These are phyloP conservation scores for Cistogaster globosa DNA, from an alignment of 2,888 invertebrate genomes.

Conservation along the genomic window DNA sequence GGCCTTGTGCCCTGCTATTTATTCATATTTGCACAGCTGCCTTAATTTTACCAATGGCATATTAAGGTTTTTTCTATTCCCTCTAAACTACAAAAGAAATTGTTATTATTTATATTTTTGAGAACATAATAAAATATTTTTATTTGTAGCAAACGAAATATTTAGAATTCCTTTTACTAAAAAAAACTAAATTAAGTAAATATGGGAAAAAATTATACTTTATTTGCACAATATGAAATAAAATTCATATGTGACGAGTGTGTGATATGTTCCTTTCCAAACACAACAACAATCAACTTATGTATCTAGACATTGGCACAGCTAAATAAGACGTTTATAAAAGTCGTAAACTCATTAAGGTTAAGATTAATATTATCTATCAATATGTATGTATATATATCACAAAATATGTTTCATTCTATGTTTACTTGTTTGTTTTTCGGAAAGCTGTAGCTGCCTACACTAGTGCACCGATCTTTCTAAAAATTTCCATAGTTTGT, in stretches of 20 bases:
- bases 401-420: no score
- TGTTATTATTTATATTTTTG: constrained; percentile 25
- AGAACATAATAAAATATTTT: constrained; percentile 3
- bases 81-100: constrained; percentile 38
- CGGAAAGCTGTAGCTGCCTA: no score
- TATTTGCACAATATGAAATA: neutral
- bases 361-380: no score
- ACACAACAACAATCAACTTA: neutral
- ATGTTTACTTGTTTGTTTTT: no score
- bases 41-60: constrained; percentile 65
- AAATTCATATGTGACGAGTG: constrained; percentile 1
- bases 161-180: constrained; percentile 34
- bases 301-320: neutral
- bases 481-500: no score
- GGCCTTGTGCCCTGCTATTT: constrained; percentile 60
- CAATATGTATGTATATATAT: no score
- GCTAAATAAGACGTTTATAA: no score
- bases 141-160: constrained; percentile 25
- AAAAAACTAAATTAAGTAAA: constrained; percentile 22
- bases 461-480: no score
- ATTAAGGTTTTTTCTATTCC: constrained; percentile 52
- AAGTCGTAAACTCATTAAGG: no score
- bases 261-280: constrained; percentile 11
- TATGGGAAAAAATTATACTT: constrained; percentile 21
- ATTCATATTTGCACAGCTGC: constrained; percentile 68